Percentiles rank a stretch among this genome's conserved stretches.
These are phyloP conservation scores for Calephelis nemesis DNA, from an alignment of 1,140 invertebrate species.

Conservation along the genomic window DNA sequence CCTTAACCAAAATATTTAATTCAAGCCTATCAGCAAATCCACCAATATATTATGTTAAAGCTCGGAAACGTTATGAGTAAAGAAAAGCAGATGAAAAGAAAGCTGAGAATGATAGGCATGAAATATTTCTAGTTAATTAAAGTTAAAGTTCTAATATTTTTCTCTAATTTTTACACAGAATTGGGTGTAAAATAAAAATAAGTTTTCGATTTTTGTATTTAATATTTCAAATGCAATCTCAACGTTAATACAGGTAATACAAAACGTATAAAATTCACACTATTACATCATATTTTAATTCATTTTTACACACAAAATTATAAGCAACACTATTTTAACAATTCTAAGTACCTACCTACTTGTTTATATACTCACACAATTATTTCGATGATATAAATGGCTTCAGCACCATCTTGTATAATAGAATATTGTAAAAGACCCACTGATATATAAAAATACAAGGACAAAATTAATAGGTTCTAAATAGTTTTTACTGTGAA, in stretches of 20 bases:
- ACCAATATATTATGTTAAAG: not conserved
- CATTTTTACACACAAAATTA: constrained; percentile 52
- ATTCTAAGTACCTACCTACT: constrained; percentile 26
- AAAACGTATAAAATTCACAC: constrained; percentile 75
- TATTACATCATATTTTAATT: constrained; percentile 46
- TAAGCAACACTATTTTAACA: constrained; percentile 42
- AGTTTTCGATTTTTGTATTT: constrained; percentile 56
- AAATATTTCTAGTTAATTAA: not conserved
- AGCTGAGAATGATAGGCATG: constrained; percentile 3
- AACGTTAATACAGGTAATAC: constrained; percentile 73
- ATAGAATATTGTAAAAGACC: constrained; percentile 10
- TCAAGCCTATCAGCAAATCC: no score
- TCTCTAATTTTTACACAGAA: not conserved
- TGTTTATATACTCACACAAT: constrained; percentile 20
- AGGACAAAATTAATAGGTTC: not conserved
- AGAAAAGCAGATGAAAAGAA: not conserved
- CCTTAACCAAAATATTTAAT: no score
- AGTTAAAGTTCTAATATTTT: no score
- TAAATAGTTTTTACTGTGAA: not conserved
- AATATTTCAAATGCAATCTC: constrained; percentile 76
- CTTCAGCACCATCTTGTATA: constrained; percentile 5
- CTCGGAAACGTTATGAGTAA: not conserved
- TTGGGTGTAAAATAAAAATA: constrained; percentile 54
- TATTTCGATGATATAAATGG: constrained; percentile 13
- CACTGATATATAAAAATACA: not conserved